Evolutionary conservation across 2,888 invertebrate species (phyloP).

Genomic region (Halictus quadricinctus): DNA sequence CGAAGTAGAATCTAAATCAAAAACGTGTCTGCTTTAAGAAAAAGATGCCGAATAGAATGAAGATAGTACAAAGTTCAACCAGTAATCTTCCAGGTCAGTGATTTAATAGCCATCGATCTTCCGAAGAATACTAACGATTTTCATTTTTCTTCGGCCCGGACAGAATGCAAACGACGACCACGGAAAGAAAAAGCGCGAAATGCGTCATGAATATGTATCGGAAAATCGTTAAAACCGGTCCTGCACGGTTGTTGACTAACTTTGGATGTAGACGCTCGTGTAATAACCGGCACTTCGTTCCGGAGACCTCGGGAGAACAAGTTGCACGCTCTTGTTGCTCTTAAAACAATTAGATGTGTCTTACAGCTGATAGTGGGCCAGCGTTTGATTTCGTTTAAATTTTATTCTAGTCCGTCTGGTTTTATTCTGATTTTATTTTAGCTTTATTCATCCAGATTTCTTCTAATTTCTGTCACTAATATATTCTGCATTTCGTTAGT

Average conservation of each 20-base stretch:
- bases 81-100: conserved; percentile 48
- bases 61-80: conserved; percentile 30
- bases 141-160: conserved; percentile 5
- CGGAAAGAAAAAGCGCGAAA: background rate
- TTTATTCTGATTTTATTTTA: too few species aligned
- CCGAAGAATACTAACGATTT: conserved; percentile 36
- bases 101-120: conserved; percentile 51
- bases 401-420: too few species aligned
- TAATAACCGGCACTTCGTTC: background rate
- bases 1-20: conserved; percentile 41
- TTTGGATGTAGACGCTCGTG: background rate
- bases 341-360: background rate
- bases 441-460: too few species aligned
- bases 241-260: background rate
- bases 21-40: conserved; percentile 24
- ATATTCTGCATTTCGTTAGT: too few species aligned
- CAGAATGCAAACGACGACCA: background rate
- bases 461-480: too few species aligned
- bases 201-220: conserved; percentile 5
- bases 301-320: background rate
- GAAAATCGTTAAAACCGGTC: conserved; percentile 5
- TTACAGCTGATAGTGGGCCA: background rate
- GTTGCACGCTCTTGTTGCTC: too few species aligned
- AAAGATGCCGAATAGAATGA: conserved; percentile 34
- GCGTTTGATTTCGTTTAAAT: too few species aligned